Evolutionary conservation across 2,888 invertebrate genomes (phyloP), one percentile per base, ranked within the genome.

Genomic region (Heliconius charithonia): DNA sequence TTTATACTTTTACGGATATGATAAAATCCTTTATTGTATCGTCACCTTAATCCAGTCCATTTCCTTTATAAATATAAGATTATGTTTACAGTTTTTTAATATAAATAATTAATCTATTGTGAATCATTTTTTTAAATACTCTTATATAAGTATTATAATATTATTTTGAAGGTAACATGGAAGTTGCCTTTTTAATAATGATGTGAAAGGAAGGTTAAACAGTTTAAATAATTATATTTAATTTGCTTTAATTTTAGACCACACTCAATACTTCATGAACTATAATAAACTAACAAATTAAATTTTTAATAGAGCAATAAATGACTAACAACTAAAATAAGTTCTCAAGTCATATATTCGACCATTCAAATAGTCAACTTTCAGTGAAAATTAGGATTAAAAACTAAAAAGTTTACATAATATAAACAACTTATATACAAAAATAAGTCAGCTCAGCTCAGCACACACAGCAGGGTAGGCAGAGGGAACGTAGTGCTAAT

Each of bases 201-300:
- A 89, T 88, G 90, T 89, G 88, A 90, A 89, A 88, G 86, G 88
- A 90, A 82, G 79, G 81, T 73, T 81, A 76, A 80, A 80, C 78
- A 74, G 69, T 59, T 81, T 70, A 82, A 80, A 82, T 78, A 78
- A 80, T 81, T 83, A 73, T 78, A 73, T 63, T 69, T 25, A 72
- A 79, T 82, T 81, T 67, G 73, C 65, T 77, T 25, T 41, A 76
- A 74, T 67, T 71, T 78, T 71, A 63, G 79, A 79, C 75, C 76
- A 72, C 78, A 80, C 79, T 13, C 27, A 74, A 27, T 65, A 16
- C n/a, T 27, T 41, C 16, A 45, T 45, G 22, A 45, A 16, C 16
- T 69, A 41, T 41, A 25, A 67, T 67, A n/a, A n/a, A n/a, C n/a
- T n/a, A n/a, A n/a, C 0, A 67, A 25, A n/a, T 67, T 13, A 41